Conservation (phyloP, 92 coral and sea anemone genomes). For the Porites cylindrica region DNA sequence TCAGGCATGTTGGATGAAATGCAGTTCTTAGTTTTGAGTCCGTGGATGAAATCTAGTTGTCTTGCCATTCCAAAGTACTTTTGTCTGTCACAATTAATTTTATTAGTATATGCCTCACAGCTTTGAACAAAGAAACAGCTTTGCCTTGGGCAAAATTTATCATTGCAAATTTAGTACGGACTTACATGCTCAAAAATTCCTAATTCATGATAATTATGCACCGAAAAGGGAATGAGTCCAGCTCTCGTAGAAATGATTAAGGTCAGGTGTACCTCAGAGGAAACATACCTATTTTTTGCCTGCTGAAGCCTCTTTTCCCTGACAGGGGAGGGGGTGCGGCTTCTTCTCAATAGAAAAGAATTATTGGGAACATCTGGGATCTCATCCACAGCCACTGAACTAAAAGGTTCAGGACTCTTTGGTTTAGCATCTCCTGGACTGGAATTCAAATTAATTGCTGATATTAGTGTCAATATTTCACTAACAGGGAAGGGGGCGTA, state of each 20-base stretch:
- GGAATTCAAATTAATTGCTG: background rate
- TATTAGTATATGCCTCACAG: too few relatives aligned
- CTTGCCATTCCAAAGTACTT: background rate
- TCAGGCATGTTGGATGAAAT: too few relatives aligned
- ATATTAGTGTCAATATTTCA: background rate
- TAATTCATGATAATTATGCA: too few relatives aligned
- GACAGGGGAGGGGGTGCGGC: slow-evolving; percentile 97
- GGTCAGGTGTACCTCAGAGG: background rate
- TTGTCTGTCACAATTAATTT: too few relatives aligned
- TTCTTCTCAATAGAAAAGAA: slow-evolving; percentile 90
- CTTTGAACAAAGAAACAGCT: too few relatives aligned
- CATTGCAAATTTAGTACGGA: too few relatives aligned
- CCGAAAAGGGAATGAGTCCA: too few relatives aligned
- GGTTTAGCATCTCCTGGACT: slow-evolving; percentile 44
- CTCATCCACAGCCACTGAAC: slow-evolving; percentile 77
- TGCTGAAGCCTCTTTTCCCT: slow-evolving; percentile 74
- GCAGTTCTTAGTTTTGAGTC: background rate
- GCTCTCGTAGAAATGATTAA: too few relatives aligned
- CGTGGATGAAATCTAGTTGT: background rate
- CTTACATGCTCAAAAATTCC: too few relatives aligned
- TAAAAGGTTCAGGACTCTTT: slow-evolving; percentile 34
- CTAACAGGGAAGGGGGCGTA: background rate
- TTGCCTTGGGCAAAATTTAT: too few relatives aligned
- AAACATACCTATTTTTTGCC: slow-evolving; percentile 31
- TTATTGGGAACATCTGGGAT: slow-evolving; percentile 90